Conservation (phyloP, 2,888 invertebrate genomes). For the Monoplex corrugatus region DNA sequence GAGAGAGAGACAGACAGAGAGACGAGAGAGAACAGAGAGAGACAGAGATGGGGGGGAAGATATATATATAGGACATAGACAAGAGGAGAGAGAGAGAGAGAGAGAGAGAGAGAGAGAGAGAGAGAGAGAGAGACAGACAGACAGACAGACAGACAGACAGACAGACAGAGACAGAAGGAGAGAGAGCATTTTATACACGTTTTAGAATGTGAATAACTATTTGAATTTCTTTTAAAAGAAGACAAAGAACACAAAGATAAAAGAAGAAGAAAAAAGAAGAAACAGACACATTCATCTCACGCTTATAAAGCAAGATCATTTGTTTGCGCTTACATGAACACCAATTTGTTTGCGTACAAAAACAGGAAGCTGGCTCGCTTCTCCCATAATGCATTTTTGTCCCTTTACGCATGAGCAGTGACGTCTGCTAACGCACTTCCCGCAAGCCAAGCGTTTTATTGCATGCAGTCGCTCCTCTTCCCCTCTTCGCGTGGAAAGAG, state of each 20-base stretch:
- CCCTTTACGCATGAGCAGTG: conserved; percentile 4
- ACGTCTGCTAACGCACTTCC: neutral
- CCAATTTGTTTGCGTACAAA: neutral
- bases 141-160: no score
- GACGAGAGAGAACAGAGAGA: neutral
- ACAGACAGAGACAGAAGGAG: neutral
- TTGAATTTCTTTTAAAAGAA: no score
- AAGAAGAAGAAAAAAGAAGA: neutral
- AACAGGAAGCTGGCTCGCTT: neutral
- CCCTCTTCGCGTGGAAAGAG: no score
- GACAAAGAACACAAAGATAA: neutral
- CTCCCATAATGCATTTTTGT: conserved; percentile 9
- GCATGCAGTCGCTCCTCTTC: no score
- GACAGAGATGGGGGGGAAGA: neutral
- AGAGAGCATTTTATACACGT: no score
- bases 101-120: neutral
- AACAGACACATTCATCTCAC: neutral
- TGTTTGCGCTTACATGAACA: neutral
- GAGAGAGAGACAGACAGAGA: neutral
- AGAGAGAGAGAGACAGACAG: neutral
- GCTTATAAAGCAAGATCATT: neutral
- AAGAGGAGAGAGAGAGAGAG: neutral
- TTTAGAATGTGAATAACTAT: no score
- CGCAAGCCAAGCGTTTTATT: no score
- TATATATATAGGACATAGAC: neutral